Evolutionary conservation across 2,888 invertebrate genomes (phyloP), one percentile per base, ranked within the genome.

Genomic region (Habrosyne pyritoides): DNA sequence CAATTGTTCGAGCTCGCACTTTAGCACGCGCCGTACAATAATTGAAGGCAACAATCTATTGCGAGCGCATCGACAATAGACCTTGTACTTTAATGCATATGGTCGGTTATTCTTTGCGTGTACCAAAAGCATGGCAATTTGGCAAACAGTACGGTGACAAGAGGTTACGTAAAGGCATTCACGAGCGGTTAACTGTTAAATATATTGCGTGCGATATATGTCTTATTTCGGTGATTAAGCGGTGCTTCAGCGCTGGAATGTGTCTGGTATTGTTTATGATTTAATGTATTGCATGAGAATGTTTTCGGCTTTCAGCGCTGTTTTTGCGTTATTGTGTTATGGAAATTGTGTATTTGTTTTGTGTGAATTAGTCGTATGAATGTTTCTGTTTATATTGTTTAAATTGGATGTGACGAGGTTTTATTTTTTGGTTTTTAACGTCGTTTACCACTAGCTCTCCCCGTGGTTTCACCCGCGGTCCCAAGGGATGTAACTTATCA

Each of bases 221-320:
- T 80, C 78, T 80, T 80, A 80, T 80, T 78, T 69, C 60, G 64
- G 69, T 73, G 75, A 79, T 78, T 69, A 79, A 78, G 78, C 67
- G 72, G 69, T 67, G 60, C 63, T 70, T 71, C 67, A 63, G 63
- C 57, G 71, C 61, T 52, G 71, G 71, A 69, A 74, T 78, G 71
- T 65, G 61, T 61, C 56, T 21, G 55, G 54, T 18, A 77, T 73
- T 69, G 74, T 74, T 70, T 71, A 72, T 71, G 65, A 63, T 58
- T 56, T 67, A 69, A 67, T 69, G 57, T 60, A 57, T 58, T 67
- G 63, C 52, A 59, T 55, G 57, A 56, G 55, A 51, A 62, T 36
- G 55, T 53, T 59, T 55, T 46, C 60, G 50, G 51, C 54, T 60
- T 54, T 47, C 56, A 48, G 60, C 54, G 60, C 42, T 55, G 14